Percentiles rank a stretch among this genome's conserved stretches.
Conservation (phyloP, 2,797 vertebrate genomes). For the Taeniopygia guttata region DNA sequence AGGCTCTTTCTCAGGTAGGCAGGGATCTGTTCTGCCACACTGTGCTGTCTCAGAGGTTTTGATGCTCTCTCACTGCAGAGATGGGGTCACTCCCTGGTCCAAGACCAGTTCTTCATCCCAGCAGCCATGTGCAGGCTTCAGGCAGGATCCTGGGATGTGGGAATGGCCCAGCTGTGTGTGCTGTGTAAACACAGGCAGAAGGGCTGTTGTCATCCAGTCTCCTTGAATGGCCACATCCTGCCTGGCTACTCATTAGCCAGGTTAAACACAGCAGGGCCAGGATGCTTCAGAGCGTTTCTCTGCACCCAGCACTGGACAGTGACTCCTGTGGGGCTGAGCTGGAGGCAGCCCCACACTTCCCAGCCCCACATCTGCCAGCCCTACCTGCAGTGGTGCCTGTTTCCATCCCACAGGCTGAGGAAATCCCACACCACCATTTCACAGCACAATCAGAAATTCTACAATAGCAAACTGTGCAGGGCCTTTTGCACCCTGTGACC, state of each 20-base stretch:
- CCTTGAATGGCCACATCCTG: constrained; percentile 50
- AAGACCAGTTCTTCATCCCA: background rate
- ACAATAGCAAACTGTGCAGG: background rate
- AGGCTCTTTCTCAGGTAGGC: background rate
- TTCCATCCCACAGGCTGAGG: background rate
- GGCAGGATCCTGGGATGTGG: background rate
- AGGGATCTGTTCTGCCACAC: background rate
- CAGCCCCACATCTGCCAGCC: background rate
- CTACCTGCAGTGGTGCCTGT: background rate
- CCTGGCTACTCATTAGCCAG: constrained; percentile 48
- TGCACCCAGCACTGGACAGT: background rate
- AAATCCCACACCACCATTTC: background rate
- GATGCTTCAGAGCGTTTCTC: background rate
- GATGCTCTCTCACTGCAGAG: background rate
- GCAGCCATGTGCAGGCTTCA: background rate
- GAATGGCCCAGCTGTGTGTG: constrained; percentile 33
- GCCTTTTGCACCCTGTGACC: background rate
- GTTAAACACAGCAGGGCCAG: background rate
- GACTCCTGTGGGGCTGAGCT: background rate
- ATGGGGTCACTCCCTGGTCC: background rate
- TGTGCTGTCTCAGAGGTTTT: background rate
- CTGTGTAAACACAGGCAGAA: constrained; percentile 54
- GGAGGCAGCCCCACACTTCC: background rate
- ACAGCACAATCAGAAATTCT: background rate
- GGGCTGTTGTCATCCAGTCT: constrained; percentile 27